phyloP scores from a whole-genome alignment of 2,797 vertebrate species.

The Selene dorsalis region DNA sequence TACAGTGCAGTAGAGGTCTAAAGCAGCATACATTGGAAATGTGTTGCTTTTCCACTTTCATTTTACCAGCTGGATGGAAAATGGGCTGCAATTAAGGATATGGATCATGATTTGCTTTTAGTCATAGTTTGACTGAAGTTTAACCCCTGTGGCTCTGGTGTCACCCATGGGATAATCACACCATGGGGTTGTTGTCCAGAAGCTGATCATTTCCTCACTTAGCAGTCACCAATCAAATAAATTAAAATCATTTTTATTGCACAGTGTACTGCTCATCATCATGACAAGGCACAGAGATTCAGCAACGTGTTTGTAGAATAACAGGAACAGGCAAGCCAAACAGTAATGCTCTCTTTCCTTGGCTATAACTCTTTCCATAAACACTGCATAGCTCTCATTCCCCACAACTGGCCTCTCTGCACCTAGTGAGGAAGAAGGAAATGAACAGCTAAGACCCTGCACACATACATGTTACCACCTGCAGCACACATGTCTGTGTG shows the following conservation, averaged over 20 bases:
- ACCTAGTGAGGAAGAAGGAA: constrained; percentile 25
- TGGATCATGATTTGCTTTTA: not conserved
- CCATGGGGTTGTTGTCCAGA: not conserved
- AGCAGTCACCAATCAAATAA: too few species aligned
- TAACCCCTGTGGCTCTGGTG: too few species aligned
- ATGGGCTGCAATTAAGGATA: not conserved
- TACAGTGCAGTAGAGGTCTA: not conserved
- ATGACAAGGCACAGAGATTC: too few species aligned
- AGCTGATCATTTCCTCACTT: not conserved
- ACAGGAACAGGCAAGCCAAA: constrained; percentile 4
- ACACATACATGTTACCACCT: constrained; percentile 18
- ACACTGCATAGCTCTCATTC: constrained; percentile 38
- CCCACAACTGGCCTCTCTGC: constrained; percentile 49
- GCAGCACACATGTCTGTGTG: constrained; percentile 17
- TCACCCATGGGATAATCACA: not conserved
- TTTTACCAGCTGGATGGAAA: not conserved
- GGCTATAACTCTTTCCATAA: constrained; percentile 50
- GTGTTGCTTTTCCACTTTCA: not conserved
- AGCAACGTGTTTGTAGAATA: not conserved
- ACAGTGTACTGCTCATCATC: too few species aligned
- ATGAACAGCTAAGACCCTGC: constrained; percentile 15
- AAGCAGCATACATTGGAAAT: not conserved
- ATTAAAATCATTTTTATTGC: too few species aligned
- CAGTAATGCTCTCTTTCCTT: constrained; percentile 10
- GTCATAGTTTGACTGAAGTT: not conserved